phyloP scores from a whole-genome alignment of 1,140 invertebrate genomes.

The Marisa cornuarietis region DNA sequence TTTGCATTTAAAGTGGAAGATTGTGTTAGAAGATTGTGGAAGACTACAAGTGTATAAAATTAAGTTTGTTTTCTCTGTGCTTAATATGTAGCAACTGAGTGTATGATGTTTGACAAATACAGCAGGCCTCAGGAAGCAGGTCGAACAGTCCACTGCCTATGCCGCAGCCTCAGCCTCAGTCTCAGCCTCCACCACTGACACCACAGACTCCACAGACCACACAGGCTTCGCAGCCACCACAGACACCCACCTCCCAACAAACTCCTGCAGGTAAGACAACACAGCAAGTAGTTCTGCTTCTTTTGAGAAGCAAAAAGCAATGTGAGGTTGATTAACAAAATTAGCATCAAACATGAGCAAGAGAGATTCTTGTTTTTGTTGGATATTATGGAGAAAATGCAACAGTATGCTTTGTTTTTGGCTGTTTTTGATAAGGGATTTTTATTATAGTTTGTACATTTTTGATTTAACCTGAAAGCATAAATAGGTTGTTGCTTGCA shows the following conservation, averaged over 20 bases:
- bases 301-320: too few relatives aligned
- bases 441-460: neutral
- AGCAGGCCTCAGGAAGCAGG: constrained; percentile 9
- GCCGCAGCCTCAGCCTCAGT: neutral
- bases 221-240: neutral
- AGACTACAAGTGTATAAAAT: neutral
- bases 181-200: neutral
- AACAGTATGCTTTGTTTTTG: neutral
- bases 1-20: too few relatives aligned
- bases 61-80: neutral
- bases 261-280: neutral
- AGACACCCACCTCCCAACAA: neutral
- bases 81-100: neutral
- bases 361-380: too few relatives aligned
- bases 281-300: too few relatives aligned
- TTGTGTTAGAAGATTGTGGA: too few relatives aligned
- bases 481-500: neutral
- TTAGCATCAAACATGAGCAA: too few relatives aligned
- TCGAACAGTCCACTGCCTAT: constrained; percentile 6
- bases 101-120: neutral
- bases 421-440: neutral
- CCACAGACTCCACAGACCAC: too few relatives aligned
- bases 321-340: too few relatives aligned
- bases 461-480: neutral
- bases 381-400: neutral